phyloP scores from a whole-genome alignment of 2,888 invertebrate genomes.

The Hyalella azteca region DNA sequence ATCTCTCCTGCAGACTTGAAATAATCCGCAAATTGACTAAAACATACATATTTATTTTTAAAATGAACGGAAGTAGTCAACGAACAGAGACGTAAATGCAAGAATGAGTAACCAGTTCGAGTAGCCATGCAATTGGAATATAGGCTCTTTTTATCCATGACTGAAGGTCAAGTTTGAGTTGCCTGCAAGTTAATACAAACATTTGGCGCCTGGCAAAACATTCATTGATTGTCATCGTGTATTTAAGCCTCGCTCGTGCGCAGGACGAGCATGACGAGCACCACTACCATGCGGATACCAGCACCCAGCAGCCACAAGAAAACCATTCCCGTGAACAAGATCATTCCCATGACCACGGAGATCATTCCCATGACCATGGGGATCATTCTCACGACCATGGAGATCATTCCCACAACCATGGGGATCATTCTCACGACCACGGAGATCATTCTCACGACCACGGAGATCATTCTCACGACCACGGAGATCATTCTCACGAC shows the following conservation, averaged over 20 bases:
- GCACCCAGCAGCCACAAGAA: background rate
- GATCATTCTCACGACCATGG: background rate
- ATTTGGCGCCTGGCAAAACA: no score
- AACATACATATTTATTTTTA: no score
- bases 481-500: slow-evolving; percentile 6
- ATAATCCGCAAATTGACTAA: no score
- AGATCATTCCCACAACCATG: slow-evolving; percentile 2
- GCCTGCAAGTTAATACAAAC: no score
- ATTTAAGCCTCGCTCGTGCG: background rate
- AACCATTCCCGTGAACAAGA: slow-evolving; percentile 2
- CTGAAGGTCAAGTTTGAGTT: no score
- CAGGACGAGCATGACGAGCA: slow-evolving; percentile 40
- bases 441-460: background rate
- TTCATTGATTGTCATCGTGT: no score
- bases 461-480: background rate
- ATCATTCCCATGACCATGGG: slow-evolving; percentile 35
- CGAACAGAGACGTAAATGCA: no score
- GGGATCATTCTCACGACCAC: background rate
- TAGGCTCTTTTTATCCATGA: no score
- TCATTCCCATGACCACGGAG: slow-evolving; percentile 5
- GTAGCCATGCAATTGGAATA: no score
- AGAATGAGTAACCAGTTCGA: no score
- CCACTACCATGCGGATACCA: background rate
- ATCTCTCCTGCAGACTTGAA: no score
- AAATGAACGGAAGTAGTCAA: no score